A percentile compares a stretch with the other conserved stretches of the same genome.
Evolutionary conservation across 2,113 vertebrate genomes (phyloP).

Genomic region (Protobothrops flavoviridis): DNA sequence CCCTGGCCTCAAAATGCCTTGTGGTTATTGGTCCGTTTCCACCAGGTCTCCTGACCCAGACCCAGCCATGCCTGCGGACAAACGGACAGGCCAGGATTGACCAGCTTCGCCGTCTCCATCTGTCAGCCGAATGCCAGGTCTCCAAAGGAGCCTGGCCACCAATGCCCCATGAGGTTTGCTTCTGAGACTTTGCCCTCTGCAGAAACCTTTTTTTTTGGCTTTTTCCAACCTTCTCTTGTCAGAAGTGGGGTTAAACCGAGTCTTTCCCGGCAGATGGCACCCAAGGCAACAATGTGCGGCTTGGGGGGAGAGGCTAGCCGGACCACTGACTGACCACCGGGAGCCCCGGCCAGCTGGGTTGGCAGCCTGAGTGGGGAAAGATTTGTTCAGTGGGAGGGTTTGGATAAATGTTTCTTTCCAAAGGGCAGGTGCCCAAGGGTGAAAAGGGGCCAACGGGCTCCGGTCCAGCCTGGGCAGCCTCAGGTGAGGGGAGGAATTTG

Average conservation of each 20-base stretch:
- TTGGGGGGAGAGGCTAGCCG: neutral
- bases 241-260: neutral
- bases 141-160: neutral
- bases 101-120: neutral
- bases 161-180: neutral
- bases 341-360: neutral
- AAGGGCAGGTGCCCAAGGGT: neutral
- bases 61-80: neutral
- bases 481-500: neutral
- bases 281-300: neutral
- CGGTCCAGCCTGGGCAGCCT: neutral
- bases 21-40: neutral
- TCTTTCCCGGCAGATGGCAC: neutral
- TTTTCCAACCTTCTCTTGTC: neutral
- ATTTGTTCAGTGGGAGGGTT: neutral
- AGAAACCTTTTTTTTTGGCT: neutral
- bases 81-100: neutral
- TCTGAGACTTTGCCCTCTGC: no score
- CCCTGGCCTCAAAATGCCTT: neutral
- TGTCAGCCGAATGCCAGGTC: neutral
- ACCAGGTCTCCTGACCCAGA: neutral
- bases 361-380: neutral
- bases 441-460: neutral
- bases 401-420: neutral
- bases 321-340: neutral